Conservation (phyloP, 2,888 invertebrate genomes). For the Cenopis cana region DNA sequence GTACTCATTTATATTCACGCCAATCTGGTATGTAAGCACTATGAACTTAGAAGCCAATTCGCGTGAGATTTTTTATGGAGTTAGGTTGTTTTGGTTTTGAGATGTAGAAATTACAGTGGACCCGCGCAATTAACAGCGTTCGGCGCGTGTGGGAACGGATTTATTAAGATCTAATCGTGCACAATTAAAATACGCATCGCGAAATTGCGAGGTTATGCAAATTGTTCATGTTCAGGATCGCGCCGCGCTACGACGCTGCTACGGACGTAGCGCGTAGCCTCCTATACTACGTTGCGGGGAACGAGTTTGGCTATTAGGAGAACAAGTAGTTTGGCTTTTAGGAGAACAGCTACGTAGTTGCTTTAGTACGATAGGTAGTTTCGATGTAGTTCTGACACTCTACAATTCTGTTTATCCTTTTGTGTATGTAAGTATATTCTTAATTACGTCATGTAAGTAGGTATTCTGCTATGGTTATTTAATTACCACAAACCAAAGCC, state of each 20-base stretch:
- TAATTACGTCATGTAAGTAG: no score
- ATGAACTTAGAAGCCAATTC: not conserved
- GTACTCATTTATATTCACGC: not conserved
- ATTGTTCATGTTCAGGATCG: constrained; percentile 63
- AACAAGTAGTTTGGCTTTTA: not conserved
- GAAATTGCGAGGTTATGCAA: constrained; percentile 74
- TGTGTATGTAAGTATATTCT: not conserved
- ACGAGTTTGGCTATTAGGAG: constrained; percentile 2
- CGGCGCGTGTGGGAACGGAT: constrained; percentile 78
- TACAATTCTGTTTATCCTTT: not conserved
- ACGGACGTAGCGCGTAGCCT: constrained; percentile 45
- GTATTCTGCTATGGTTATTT: no score
- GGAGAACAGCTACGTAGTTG: not conserved
- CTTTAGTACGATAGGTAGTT: not conserved
- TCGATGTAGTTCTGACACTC: not conserved
- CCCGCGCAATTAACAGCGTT: constrained; percentile 75
- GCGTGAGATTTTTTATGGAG: not conserved
- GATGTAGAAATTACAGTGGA: constrained; percentile 50
- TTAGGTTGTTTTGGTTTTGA: not conserved
- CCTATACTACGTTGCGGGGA: not conserved
- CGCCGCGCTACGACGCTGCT: constrained; percentile 48
- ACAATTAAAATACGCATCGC: constrained; percentile 80
- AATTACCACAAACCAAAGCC: no score
- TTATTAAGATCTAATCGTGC: constrained; percentile 82
- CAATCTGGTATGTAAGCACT: not conserved